Base-by-base conservation (phyloP, 1,140 invertebrate species). In the Sarcophaga bullata region DNA sequence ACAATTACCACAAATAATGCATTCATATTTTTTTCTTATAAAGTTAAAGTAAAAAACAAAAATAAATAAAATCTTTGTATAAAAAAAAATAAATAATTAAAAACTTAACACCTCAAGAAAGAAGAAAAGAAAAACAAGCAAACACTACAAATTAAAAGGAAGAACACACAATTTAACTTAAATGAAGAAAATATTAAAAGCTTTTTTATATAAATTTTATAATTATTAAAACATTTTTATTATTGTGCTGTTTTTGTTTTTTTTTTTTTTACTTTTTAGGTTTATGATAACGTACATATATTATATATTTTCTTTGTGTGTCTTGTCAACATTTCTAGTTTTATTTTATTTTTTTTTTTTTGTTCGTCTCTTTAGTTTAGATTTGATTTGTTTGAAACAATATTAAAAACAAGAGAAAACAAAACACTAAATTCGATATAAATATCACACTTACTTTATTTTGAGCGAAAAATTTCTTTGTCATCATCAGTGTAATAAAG, bases 1-100 rank as follows among this genome's bases (percentile, higher is more conserved):
- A 80, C 83, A 82, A 84, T 85, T 85, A 84, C 84, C 84, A 85
- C 84, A 85, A 85, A 83, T 84, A 85, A 84, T 82, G 84, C 83
- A 84, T 83, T 62, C 80, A 80, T 80, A 81, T 72, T 72, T 81
- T 80, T 80, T 81, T 54, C 62, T 62, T 17, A 81, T 62, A 85
- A 49, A 80, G 25, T 7, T 54, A 80, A 80, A 50, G n/a, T 9
- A 73, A 81, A 50, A 81, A 47, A 62, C 19, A 81, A 68, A 68
- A 47, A 47, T 11, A 81, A 68, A 80, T 46, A 80, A 80, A 52
- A 80, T 17, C 17, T 50, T 49, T 48, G 37, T 49, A 80, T 47
- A 47, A 76, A 62, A 80, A 54, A 52, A 81, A 72, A 81, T 81
- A 81, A 52, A 62, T 58, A 50, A 49, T 47, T 47, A 80, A 80